Evolutionary conservation across 1,140 invertebrate genomes (phyloP).

Genomic region (Plutomurus gul): DNA sequence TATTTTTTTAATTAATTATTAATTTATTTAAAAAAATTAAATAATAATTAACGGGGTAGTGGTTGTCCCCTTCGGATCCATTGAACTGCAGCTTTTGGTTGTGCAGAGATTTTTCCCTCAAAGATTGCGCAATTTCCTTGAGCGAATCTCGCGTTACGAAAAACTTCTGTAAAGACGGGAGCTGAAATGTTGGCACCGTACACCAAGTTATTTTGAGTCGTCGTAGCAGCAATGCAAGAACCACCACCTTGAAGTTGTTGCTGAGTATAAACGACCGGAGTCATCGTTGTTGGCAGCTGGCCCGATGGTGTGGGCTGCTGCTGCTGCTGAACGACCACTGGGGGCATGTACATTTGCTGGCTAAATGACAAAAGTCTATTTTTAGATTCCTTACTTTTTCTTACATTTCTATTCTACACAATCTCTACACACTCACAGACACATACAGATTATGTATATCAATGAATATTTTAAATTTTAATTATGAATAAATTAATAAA

Average conservation of each 20-base stretch:
- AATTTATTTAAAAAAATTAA: neutral
- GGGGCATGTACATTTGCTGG: constrained; percentile 7
- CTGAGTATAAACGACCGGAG: neutral
- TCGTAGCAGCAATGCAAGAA: neutral
- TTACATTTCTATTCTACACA: neutral
- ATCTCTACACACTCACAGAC: neutral
- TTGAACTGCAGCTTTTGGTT: constrained; percentile 88
- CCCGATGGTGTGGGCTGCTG: neutral
- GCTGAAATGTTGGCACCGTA: constrained; percentile 59
- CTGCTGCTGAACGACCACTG: neutral
- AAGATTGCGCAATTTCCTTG: constrained; percentile 91
- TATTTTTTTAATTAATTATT: neutral
- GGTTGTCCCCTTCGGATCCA: constrained; percentile 90
- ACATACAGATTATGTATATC: neutral
- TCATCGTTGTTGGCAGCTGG: neutral
- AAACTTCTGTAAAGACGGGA: constrained; percentile 90
- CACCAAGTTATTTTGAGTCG: constrained; percentile 2
- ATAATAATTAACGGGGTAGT: constrained; percentile 63
- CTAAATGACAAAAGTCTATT: neutral
- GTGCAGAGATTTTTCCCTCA: constrained; percentile 85
- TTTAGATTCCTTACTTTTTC: neutral
- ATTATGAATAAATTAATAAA: neutral
- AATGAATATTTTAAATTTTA: neutral
- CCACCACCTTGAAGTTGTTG: neutral
- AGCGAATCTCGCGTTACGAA: constrained; percentile 88